These are phyloP conservation scores for Cataglyphis rosenhaueri DNA, from an alignment of 2,888 invertebrate genomes.

Conservation along the genomic window DNA sequence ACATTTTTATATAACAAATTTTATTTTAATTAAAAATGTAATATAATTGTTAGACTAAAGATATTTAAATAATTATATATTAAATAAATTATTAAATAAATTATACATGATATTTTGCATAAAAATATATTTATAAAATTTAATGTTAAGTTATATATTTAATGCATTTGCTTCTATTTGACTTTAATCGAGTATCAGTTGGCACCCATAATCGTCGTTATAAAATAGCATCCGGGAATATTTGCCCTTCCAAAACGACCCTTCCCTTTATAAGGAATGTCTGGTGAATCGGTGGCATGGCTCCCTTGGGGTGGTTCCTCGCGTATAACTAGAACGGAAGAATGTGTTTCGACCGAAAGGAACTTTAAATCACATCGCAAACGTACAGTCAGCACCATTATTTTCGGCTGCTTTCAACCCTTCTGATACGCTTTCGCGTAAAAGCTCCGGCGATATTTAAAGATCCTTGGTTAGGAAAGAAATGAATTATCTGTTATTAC, in stretches of 20 bases:
- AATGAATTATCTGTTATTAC: not conserved
- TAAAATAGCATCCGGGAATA: conserved; percentile 38
- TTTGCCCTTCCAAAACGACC: conserved; percentile 20
- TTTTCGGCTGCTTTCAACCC: conserved; percentile 18
- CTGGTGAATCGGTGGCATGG: conserved; percentile 45
- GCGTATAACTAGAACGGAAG: conserved; percentile 44
- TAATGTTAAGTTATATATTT: conserved; percentile 12
- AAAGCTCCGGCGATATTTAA: conserved; percentile 14
- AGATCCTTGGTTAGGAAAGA: not conserved
- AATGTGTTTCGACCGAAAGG: conserved; percentile 46
- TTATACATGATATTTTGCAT: not conserved
- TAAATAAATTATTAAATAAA: not conserved
- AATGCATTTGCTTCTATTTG: not conserved
- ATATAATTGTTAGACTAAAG: not conserved
- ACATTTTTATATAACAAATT: not conserved
- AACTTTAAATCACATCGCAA: conserved; percentile 54
- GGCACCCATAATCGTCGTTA: conserved; percentile 41
- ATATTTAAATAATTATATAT: not conserved
- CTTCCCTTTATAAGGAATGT: conserved; percentile 28
- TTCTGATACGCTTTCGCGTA: not conserved
- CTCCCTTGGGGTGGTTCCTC: conserved; percentile 44
- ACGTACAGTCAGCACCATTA: conserved; percentile 51
- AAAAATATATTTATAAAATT: not conserved
- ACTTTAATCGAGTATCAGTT: conserved; percentile 47
- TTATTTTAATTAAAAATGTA: not conserved